A percentile compares a stretch with the other conserved stretches of the same genome.
These are phyloP conservation scores for Alauda arvensis DNA, from an alignment of 2,797 vertebrate species.

Conservation along the genomic window DNA sequence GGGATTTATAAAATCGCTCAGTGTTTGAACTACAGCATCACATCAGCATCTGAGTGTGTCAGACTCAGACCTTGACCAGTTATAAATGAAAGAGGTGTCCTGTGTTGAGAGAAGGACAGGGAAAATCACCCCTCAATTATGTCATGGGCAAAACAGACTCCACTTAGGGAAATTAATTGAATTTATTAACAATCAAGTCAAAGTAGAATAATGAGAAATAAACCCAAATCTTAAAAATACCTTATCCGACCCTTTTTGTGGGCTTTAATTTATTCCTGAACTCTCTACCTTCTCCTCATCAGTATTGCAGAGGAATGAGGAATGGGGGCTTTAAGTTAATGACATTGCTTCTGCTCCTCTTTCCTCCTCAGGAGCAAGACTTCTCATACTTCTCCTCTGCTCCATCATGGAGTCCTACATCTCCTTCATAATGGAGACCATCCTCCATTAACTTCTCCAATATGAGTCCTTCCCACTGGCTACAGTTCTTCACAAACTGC, in stretches of 20 bases:
- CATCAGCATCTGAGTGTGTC: neutral
- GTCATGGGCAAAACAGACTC: neutral
- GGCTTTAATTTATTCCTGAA: neutral
- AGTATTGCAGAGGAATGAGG: neutral
- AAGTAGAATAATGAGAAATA: neutral
- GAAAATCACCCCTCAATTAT: neutral
- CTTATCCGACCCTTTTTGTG: fast-evolving
- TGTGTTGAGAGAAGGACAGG: neutral
- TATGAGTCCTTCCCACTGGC: neutral
- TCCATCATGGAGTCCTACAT: neutral
- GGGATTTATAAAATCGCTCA: neutral
- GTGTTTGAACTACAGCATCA: neutral
- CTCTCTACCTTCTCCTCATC: neutral
- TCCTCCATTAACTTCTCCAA: neutral
- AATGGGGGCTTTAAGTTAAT: neutral
- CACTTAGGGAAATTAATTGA: neutral
- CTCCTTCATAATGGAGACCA: neutral
- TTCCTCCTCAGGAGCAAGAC: neutral
- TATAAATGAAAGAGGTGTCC: neutral
- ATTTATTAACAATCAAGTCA: neutral
- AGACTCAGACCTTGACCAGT: neutral
- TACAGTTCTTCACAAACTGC: neutral
- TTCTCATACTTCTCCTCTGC: neutral
- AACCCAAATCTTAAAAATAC: neutral
- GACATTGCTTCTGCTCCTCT: neutral